These are phyloP conservation scores for Drosophila sucinea DNA, from an alignment of 1,140 invertebrate species.

Conservation along the genomic window DNA sequence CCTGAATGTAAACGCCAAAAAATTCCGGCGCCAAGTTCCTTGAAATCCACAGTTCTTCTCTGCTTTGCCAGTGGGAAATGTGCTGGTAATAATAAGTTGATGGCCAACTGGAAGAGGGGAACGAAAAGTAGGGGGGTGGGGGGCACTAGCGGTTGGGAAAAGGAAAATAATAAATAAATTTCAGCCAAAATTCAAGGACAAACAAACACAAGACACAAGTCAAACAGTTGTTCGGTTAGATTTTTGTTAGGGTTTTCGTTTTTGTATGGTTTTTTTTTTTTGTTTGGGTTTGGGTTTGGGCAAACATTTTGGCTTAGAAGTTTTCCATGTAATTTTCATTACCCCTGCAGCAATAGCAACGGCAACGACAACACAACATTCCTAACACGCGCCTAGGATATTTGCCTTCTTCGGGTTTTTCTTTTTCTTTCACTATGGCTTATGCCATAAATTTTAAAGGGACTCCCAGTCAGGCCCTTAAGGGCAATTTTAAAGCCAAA, in stretches of 20 bases:
- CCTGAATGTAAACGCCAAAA: slow-evolving; percentile 47
- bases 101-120: not conserved
- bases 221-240: slow-evolving; percentile 49
- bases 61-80: slow-evolving; percentile 71
- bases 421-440: slow-evolving; percentile 38
- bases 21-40: slow-evolving; percentile 57
- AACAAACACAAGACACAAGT: slow-evolving; percentile 69
- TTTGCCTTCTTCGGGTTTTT: slow-evolving; percentile 31
- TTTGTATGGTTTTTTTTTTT: slow-evolving; percentile 18
- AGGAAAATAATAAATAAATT: slow-evolving; percentile 27
- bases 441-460: slow-evolving; percentile 76
- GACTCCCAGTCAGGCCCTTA: slow-evolving; percentile 37
- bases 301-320: slow-evolving; percentile 71
- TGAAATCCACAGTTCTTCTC: not conserved
- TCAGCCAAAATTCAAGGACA: slow-evolving; percentile 72
- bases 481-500: slow-evolving; percentile 71
- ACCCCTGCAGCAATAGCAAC: slow-evolving; percentile 32
- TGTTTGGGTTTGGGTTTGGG: slow-evolving; percentile 25
- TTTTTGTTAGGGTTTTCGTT: slow-evolving; percentile 18
- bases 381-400: slow-evolving; percentile 19
- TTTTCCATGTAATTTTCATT: slow-evolving; percentile 74
- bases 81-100: slow-evolving; percentile 74
- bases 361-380: slow-evolving; percentile 1
- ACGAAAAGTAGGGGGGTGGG: slow-evolving; percentile 18
- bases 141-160: slow-evolving; percentile 34